These are phyloP conservation scores for Suricata suricatta DNA, from an alignment of 2,113 vertebrate genomes.

Conservation along the genomic window DNA sequence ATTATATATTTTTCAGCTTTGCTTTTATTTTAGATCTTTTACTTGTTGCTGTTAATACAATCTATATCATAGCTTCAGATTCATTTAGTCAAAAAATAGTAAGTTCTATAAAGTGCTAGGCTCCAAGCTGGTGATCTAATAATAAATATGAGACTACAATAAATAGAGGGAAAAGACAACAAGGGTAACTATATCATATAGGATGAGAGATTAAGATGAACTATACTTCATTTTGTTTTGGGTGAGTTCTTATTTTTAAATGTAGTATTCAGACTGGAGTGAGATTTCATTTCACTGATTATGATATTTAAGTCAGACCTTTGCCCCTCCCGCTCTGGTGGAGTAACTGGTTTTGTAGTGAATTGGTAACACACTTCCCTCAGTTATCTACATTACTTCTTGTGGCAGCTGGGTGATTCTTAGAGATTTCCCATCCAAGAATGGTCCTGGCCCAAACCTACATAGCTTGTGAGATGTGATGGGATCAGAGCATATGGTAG, in stretches of 20 bases:
- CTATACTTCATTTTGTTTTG: constrained; percentile 25
- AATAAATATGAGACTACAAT: constrained; percentile 40
- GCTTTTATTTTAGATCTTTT: constrained; percentile 43
- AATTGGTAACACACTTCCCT: constrained; percentile 59
- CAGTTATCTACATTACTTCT: constrained; percentile 79
- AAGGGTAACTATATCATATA: neutral
- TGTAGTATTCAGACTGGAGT: constrained; percentile 44
- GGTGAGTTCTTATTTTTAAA: constrained; percentile 40
- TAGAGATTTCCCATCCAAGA: constrained; percentile 83
- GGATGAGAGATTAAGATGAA: constrained; percentile 44
- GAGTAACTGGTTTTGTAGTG: constrained; percentile 68
- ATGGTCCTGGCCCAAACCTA: constrained; percentile 84
- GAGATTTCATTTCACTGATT: constrained; percentile 37
- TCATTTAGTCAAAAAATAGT: constrained; percentile 45
- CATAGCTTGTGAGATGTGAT: constrained; percentile 83
- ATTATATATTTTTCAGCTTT: constrained; percentile 49
- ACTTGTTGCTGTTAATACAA: constrained; percentile 53
- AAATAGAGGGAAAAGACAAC: constrained; percentile 27
- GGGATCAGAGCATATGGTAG: constrained; percentile 84
- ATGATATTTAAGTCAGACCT: constrained; percentile 55
- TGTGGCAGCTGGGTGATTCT: constrained; percentile 83
- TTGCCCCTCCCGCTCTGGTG: constrained; percentile 62
- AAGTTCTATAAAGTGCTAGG: neutral
- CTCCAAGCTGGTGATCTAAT: constrained; percentile 27
- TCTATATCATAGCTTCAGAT: neutral